These are phyloP conservation scores for Hafferia zeledoni DNA, from an alignment of 2,797 vertebrate genomes.

Conservation along the genomic window DNA sequence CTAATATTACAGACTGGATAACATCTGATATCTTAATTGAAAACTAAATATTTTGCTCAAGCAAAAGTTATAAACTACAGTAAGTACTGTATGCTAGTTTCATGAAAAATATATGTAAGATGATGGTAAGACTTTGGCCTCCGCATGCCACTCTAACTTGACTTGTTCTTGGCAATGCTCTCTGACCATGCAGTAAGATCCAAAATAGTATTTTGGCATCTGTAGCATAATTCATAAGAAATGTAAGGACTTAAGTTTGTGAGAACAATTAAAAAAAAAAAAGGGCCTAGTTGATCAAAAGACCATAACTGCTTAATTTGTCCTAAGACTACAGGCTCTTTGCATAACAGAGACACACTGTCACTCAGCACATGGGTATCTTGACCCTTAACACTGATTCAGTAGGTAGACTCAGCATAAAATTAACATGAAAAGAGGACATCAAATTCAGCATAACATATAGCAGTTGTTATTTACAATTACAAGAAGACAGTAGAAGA, in stretches of 20 bases:
- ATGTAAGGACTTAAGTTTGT: not conserved
- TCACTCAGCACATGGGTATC: not conserved
- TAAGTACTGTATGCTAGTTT: fast-evolving
- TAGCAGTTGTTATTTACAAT: not conserved
- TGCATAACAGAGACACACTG: fast-evolving
- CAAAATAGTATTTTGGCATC: not conserved
- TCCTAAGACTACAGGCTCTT: not conserved
- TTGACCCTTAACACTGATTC: fast-evolving
- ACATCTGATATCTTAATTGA: not conserved
- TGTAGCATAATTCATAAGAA: not conserved
- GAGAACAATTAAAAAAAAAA: not conserved
- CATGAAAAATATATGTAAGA: not conserved
- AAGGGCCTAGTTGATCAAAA: not conserved
- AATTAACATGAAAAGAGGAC: not conserved
- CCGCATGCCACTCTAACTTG: not conserved
- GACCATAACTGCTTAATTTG: not conserved
- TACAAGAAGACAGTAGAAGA: not conserved
- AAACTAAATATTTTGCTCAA: not conserved
- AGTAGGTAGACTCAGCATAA: not conserved
- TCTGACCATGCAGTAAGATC: not conserved
- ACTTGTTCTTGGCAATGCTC: not conserved
- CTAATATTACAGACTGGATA: not conserved
- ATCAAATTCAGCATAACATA: not conserved
- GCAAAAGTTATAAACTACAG: not conserved
- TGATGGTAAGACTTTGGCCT: not conserved